A percentile compares a stretch with the other conserved stretches of the same genome.
Conservation (phyloP, 2,797 vertebrate species). For the Sebastes matsubarae region DNA sequence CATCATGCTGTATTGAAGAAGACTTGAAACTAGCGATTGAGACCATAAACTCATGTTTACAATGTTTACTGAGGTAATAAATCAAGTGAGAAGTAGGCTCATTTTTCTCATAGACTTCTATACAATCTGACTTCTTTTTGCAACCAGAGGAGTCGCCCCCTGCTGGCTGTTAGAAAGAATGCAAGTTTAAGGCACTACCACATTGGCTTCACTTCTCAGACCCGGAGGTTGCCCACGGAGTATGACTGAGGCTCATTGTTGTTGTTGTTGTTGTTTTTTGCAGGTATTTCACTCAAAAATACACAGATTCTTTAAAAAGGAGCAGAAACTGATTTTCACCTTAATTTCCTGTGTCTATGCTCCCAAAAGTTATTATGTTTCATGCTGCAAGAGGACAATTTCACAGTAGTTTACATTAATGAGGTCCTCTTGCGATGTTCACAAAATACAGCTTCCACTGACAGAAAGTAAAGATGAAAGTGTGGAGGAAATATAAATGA, state of each 20-base stretch:
- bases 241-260: background rate
- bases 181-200: no score
- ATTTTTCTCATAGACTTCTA: no score
- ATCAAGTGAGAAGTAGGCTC: no score
- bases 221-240: no score
- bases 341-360: background rate
- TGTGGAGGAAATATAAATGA: background rate
- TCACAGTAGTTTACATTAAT: background rate
- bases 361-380: background rate
- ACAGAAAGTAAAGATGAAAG: background rate
- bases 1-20: no score
- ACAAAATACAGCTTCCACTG: background rate
- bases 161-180: no score
- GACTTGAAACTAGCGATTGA: no score
- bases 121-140: no score
- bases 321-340: background rate
- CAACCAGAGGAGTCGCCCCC: no score
- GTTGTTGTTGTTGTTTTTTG: background rate
- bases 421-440: background rate
- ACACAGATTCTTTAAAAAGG: background rate
- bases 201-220: no score
- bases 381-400: background rate
- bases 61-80: no score
- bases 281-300: background rate
- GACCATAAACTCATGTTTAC: no score